These are phyloP conservation scores for Tachuris rubrigastra DNA, from an alignment of 2,113 vertebrate species.

Conservation along the genomic window DNA sequence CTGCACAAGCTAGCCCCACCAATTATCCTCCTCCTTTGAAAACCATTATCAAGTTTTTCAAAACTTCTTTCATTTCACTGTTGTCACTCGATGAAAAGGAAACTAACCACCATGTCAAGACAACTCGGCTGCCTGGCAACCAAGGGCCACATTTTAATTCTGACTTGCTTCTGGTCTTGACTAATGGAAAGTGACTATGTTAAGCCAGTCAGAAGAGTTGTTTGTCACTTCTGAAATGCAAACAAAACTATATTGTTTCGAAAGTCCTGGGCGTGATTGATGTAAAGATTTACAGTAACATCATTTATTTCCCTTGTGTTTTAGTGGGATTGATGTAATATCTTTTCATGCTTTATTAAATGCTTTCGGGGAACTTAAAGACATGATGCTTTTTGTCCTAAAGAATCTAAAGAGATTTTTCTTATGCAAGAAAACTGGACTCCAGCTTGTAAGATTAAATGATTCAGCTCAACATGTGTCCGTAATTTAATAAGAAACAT, in stretches of 20 bases:
- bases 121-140: constrained; percentile 99
- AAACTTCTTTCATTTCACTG: constrained; percentile 99
- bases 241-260: constrained; percentile 98
- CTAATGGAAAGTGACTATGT: constrained; percentile 99
- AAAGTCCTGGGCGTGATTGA: constrained; percentile 90
- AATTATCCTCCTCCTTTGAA: constrained; percentile 98
- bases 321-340: constrained; percentile 95
- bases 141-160: constrained; percentile 95
- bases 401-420: constrained; percentile 73
- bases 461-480: constrained; percentile 82
- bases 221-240: constrained; percentile 99
- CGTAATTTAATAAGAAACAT: constrained; percentile 88
- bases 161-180: constrained; percentile 95
- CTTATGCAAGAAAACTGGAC: constrained; percentile 61
- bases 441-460: constrained; percentile 86
- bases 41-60: constrained; percentile 99
- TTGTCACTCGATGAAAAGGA: constrained; percentile 99
- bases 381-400: constrained; percentile 84
- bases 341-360: constrained; percentile 97
- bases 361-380: constrained; percentile 84
- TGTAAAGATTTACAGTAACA: constrained; percentile 93
- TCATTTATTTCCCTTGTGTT: constrained; percentile 97
- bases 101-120: constrained; percentile 99
- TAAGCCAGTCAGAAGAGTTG: constrained; percentile 97
- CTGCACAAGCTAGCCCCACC: constrained; percentile 90